Percentiles rank a stretch among this genome's conserved stretches.
These are phyloP conservation scores for Ceriagrion tenellum DNA, from an alignment of 2,888 invertebrate genomes.

Conservation along the genomic window DNA sequence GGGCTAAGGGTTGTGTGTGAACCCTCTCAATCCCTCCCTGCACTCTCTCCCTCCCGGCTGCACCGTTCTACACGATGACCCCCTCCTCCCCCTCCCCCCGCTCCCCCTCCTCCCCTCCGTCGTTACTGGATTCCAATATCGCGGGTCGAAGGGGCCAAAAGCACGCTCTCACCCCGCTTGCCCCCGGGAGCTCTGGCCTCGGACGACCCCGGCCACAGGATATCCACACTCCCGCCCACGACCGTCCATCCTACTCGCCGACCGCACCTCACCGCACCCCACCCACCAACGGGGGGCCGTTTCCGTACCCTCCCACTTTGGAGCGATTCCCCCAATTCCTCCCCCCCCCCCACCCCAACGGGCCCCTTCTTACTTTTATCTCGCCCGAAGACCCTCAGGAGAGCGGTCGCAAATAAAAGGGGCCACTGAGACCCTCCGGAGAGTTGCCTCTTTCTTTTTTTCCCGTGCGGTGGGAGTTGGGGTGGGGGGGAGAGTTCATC, in stretches of 20 bases:
- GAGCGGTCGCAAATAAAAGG: slow-evolving; percentile 44
- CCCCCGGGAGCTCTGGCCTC: slow-evolving; percentile 9
- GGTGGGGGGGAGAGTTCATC: neutral
- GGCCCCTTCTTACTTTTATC: slow-evolving; percentile 34
- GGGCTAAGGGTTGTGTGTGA: neutral
- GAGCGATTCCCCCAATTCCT: neutral
- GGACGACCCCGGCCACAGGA: slow-evolving; percentile 5
- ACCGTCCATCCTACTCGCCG: neutral
- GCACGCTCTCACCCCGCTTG: neutral
- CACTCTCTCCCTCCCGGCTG: no score
- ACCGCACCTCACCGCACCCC: neutral
- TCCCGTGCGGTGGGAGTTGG: neutral
- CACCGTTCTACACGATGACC: neutral
- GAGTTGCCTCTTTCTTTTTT: no score
- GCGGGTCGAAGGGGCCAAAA: slow-evolving; percentile 24
- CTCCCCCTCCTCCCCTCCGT: neutral
- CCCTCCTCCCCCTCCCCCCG: neutral
- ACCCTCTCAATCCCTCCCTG: neutral
- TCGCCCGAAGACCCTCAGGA: slow-evolving; percentile 13
- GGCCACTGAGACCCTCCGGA: neutral
- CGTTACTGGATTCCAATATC: slow-evolving; percentile 60
- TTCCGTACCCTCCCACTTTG: no score
- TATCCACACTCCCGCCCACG: neutral
- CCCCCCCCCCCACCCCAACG: neutral
- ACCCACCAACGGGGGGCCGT: neutral